phyloP scores from a whole-genome alignment of 2,113 vertebrate species.

The Galbula dea region DNA sequence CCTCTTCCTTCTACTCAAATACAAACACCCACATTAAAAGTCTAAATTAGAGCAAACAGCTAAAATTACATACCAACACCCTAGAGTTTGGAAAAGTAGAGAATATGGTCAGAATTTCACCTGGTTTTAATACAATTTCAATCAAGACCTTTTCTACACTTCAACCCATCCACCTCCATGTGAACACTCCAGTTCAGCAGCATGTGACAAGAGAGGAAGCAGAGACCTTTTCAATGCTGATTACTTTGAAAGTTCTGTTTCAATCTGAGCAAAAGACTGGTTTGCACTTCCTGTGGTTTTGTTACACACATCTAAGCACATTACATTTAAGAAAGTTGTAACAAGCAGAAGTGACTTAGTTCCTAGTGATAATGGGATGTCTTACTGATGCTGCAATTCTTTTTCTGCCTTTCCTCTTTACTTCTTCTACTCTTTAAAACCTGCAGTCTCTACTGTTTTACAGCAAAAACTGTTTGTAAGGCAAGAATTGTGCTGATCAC shows the following conservation, averaged over 20 bases:
- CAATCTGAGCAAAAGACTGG: background rate
- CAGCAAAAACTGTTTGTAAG: conserved; percentile 56
- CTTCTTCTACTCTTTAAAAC: conserved; percentile 26
- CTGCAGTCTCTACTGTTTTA: conserved; percentile 27
- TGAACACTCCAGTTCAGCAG: background rate
- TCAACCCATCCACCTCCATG: background rate
- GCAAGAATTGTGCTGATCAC: conserved; percentile 49
- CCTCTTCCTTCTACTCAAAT: background rate
- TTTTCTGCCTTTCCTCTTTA: background rate
- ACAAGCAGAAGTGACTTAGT: conserved; percentile 41
- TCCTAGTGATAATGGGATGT: background rate
- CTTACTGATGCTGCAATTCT: background rate
- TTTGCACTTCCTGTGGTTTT: background rate
- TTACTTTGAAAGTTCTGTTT: background rate
- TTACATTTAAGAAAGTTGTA: conserved; percentile 32
- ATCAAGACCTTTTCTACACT: background rate
- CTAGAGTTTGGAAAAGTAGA: background rate
- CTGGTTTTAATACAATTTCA: background rate
- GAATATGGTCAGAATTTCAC: background rate
- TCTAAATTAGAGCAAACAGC: background rate
- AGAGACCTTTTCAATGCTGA: background rate
- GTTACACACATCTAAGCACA: background rate
- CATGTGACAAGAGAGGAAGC: background rate
- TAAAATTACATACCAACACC: background rate
- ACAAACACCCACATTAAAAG: background rate